Percentiles rank a stretch among this genome's conserved stretches.
phyloP scores from a whole-genome alignment of 1,140 invertebrate species.

The Stratiolaelaps scimitus region DNA sequence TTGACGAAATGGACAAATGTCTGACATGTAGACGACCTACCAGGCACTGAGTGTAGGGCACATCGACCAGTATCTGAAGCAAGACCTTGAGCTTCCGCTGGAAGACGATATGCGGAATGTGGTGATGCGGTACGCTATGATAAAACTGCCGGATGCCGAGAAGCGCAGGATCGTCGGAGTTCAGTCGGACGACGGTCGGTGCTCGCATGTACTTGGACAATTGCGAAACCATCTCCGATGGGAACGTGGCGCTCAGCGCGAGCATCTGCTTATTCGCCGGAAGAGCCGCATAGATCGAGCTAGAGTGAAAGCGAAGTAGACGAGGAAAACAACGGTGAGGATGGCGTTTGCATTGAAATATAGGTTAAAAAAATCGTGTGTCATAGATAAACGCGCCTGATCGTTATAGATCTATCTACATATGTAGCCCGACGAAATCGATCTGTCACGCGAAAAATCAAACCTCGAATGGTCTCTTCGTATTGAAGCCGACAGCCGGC shows the following conservation, averaged over 20 bases:
- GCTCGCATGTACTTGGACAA: slow-evolving; percentile 63
- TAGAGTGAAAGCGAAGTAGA: slow-evolving; percentile 41
- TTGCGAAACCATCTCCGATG: slow-evolving; percentile 56
- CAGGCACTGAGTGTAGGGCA: slow-evolving; percentile 72
- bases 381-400: too few species aligned
- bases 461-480: too few species aligned
- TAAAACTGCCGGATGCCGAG: slow-evolving; percentile 52
- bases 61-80: slow-evolving; percentile 53
- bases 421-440: neutral
- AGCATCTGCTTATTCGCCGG: slow-evolving; percentile 72
- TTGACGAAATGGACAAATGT: too few species aligned
- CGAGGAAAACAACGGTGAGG: neutral
- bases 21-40: too few species aligned
- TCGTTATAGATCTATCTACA: too few species aligned
- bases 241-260: slow-evolving; percentile 86
- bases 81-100: slow-evolving; percentile 57
- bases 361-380: too few species aligned
- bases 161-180: slow-evolving; percentile 44
- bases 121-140: slow-evolving; percentile 38
- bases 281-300: slow-evolving; percentile 58
- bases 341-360: too few species aligned
- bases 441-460: too few species aligned
- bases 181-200: slow-evolving; percentile 57
- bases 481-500: too few species aligned
- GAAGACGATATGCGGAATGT: slow-evolving; percentile 42